Evolutionary conservation across 2,888 invertebrate species (phyloP), one percentile per base, ranked within the genome.

Genomic region (Dicyrtomina minuta): DNA sequence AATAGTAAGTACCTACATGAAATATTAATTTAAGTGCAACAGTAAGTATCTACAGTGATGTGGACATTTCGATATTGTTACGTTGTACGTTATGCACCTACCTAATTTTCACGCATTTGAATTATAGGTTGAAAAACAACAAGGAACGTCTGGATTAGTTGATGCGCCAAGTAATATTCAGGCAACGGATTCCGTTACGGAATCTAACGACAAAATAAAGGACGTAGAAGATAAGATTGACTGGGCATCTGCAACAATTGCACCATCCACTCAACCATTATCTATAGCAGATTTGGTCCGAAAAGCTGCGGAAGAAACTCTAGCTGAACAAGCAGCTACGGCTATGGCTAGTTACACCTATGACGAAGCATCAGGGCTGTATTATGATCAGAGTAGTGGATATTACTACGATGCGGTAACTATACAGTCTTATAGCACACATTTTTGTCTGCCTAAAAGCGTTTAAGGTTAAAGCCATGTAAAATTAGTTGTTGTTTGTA

Each of bases 391-490:
- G 77, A 89, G 88, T 79, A 90, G 91, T 76, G 93, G 93, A 72
- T 94, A 92, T 83, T 94, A 94, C 83, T 94, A 93, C 81, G 92
- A 93, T 84, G 88, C 92, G 77, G 93, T 92, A 85, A 84, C 86
- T 85, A 20, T 46, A n/a, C n/a, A n/a, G n/a, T n/a, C n/a, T n/a
- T n/a, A n/a, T n/a, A n/a, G n/a, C n/a, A n/a, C n/a, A n/a, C n/a
- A n/a, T n/a, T n/a, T n/a, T n/a, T n/a, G n/a, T n/a, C n/a, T n/a
- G n/a, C n/a, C n/a, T n/a, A n/a, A n/a, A n/a, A n/a, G n/a, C n/a
- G n/a, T n/a, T n/a, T n/a, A n/a, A n/a, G n/a, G n/a, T n/a, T n/a
- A n/a, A n/a, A n/a, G n/a, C n/a, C n/a, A n/a, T n/a, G n/a, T n/a
- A n/a, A n/a, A n/a, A n/a, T n/a, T n/a, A n/a, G n/a, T n/a, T n/a